Conservation (phyloP, 2,113 vertebrate species). For the Austrofundulus limnaeus region DNA sequence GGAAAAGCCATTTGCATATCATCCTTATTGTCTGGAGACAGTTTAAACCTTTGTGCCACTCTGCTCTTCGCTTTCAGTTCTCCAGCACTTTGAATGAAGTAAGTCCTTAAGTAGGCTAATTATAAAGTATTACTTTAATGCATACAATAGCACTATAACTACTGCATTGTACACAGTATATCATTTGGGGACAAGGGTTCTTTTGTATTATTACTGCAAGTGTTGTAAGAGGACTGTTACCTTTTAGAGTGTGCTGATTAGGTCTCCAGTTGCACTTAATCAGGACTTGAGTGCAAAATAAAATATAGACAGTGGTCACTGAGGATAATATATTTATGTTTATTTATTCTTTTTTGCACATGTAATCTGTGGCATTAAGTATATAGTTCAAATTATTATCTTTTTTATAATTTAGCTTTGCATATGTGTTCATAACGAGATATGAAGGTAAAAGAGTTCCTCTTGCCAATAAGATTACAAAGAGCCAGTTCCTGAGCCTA, state of each 20-base stretch:
- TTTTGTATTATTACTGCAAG: conserved; percentile 59
- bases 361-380: neutral
- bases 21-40: conserved; percentile 76
- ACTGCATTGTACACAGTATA: conserved; percentile 26
- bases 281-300: conserved; percentile 45
- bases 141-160: conserved; percentile 2
- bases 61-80: conserved; percentile 75
- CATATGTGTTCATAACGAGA: conserved; percentile 34
- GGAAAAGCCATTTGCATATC: conserved; percentile 79
- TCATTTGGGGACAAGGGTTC: conserved; percentile 54
- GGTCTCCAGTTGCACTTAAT: conserved; percentile 69
- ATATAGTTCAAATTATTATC: neutral
- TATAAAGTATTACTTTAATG: conserved; percentile 61
- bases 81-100: conserved; percentile 75
- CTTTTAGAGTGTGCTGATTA: conserved; percentile 62
- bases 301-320: conserved; percentile 22
- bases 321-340: conserved; percentile 6
- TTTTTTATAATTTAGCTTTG: neutral
- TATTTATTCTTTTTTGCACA: neutral
- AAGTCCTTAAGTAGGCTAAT: conserved; percentile 77
- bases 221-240: conserved; percentile 71
- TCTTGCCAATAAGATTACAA: conserved; percentile 39
- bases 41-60: conserved; percentile 78
- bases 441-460: conserved; percentile 18
- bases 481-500: conserved; percentile 7